These are phyloP conservation scores for Ectropis crepuscularia DNA, from an alignment of 2,888 invertebrate species.

Conservation along the genomic window DNA sequence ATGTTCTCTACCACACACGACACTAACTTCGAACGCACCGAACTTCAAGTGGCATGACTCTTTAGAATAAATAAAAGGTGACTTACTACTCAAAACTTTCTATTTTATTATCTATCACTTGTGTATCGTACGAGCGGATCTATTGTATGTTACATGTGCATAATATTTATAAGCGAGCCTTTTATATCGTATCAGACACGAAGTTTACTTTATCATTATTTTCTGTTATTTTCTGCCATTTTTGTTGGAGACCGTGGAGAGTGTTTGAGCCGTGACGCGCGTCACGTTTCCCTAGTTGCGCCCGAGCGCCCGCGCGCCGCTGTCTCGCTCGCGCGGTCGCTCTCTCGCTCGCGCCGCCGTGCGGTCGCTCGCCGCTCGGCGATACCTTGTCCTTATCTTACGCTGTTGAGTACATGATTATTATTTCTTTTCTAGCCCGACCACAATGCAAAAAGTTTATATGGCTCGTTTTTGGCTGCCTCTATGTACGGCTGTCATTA, in stretches of 20 bases:
- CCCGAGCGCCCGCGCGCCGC: conserved; percentile 45
- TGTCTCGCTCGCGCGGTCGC: not conserved
- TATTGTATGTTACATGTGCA: conserved; percentile 71
- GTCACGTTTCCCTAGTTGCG: conserved; percentile 67
- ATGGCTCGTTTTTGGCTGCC: conserved; percentile 84
- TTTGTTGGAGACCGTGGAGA: conserved; percentile 51
- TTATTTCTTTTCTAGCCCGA: conserved; percentile 81
- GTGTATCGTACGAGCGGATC: conserved; percentile 61
- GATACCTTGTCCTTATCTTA: conserved; percentile 49
- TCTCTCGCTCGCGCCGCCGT: conserved; percentile 3
- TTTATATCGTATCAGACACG: conserved; percentile 69
- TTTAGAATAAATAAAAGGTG: conserved; percentile 82
- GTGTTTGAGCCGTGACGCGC: conserved; percentile 58
- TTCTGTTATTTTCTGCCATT: conserved; percentile 50
- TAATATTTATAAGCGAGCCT: conserved; percentile 66
- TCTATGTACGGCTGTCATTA: conserved; percentile 82
- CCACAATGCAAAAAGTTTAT: conserved; percentile 82
- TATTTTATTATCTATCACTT: conserved; percentile 69
- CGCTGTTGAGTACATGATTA: conserved; percentile 73
- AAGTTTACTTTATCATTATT: conserved; percentile 50
- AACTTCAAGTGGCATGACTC: conserved; percentile 63
- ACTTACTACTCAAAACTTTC: conserved; percentile 90
- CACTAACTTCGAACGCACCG: conserved; percentile 44
- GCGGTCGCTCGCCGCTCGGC: conserved; percentile 37
- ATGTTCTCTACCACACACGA: conserved; percentile 45